Evolutionary conservation across 2,113 vertebrate genomes (phyloP).

Genomic region (Heterocephalus glaber): DNA sequence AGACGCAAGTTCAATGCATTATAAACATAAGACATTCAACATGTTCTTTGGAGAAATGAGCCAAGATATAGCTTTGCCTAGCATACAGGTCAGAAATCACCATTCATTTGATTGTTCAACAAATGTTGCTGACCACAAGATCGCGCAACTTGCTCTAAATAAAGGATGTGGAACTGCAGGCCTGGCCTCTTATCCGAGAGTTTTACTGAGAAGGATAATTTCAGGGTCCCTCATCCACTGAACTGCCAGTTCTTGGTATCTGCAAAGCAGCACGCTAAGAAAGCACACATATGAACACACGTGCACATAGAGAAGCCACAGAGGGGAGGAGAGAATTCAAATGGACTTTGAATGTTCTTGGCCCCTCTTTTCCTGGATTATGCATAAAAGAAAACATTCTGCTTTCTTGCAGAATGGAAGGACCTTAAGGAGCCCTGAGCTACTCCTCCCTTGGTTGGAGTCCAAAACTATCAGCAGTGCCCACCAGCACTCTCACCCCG

Average conservation of each 20-base stretch:
- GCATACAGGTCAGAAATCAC: not conserved
- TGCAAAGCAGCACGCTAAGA: not conserved
- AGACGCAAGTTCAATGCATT: not conserved
- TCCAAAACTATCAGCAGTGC: not conserved
- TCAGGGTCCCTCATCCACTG: not conserved
- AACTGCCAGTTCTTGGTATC: not conserved
- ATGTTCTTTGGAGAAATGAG: not conserved
- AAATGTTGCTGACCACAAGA: constrained; percentile 42
- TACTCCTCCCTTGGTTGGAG: not conserved
- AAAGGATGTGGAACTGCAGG: constrained; percentile 35
- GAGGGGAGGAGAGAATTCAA: not conserved
- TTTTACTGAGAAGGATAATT: constrained; percentile 58
- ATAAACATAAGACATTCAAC: not conserved
- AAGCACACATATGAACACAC: not conserved
- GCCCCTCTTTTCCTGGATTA: not conserved
- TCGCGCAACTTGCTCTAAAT: constrained; percentile 45
- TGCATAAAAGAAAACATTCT: not conserved
- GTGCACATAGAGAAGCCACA: not conserved
- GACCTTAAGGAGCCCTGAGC: not conserved
- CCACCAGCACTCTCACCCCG: fast-evolving
- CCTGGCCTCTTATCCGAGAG: not conserved
- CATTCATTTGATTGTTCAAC: not conserved
- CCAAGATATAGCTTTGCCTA: not conserved
- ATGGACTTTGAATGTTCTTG: not conserved
- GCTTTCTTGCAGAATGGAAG: not conserved